Evolutionary conservation across 2,113 vertebrate species (phyloP), one percentile per base, ranked within the genome.

Genomic region (Pandion haliaetus): DNA sequence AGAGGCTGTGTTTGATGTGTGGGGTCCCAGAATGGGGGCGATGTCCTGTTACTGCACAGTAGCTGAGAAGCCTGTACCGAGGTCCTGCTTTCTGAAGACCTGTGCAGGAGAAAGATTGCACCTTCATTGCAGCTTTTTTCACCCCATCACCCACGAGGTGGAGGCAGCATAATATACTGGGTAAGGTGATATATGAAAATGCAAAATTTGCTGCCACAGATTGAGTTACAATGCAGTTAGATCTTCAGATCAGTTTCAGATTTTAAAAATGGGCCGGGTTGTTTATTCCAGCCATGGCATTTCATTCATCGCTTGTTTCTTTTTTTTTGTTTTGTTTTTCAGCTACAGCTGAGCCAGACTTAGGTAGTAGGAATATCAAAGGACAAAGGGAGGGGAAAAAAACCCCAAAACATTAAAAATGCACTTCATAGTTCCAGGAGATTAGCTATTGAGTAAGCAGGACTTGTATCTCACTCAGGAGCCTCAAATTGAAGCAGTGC

Each of bases 401-500:
- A 17, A 3, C 44, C 1, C 5, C 16, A 45, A 50, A 40, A 5
- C 4, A 45, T 26, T 13, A 63, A 62, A 40, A 31, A 6, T 9
- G 26, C 38, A 42, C 4, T 83, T 93, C 7, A 49, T 31, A 50
- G 69, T 82, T 95, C 63, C 69, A 93, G 61, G 57, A 86, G 36
- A 57, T 55, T 73, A 66, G 57, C 40, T 67, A 11, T 6, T n/a
- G 38, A 50, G 3, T 54, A 93, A 95, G 47, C 66, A 80, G 79
- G 85, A 65, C 17, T 67, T 47, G n/a, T 40, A 34, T 50, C 79
- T 86, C 82, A 79, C 59, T 93, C 61, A 85, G 69, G 32, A 65
- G 42, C 52, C 50, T 82, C 61, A 90, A 92, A 95, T 90, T 92
- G 95, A 93, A 95, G 88, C 78, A 88, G 26, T 59, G 36, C 63